Percentiles rank a stretch among this genome's conserved stretches.
Evolutionary conservation across 2,113 vertebrate species (phyloP).

Genomic region (Physeter macrocephalus): DNA sequence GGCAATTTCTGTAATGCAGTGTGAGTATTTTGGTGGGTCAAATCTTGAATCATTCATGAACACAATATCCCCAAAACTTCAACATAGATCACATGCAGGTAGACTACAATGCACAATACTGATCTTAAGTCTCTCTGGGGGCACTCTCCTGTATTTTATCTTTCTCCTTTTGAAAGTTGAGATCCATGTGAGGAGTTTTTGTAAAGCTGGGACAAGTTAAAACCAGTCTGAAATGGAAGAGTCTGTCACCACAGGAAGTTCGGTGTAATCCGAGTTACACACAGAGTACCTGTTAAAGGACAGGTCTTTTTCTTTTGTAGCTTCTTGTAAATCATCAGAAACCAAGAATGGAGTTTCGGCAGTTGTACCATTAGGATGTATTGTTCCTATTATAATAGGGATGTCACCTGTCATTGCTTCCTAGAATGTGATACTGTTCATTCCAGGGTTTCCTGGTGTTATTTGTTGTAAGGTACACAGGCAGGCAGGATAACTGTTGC

Average conservation of each 20-base stretch:
- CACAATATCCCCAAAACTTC: constrained; percentile 81
- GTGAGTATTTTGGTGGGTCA: constrained; percentile 73
- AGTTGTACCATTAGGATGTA: constrained; percentile 64
- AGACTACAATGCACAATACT: constrained; percentile 83
- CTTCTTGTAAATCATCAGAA: constrained; percentile 75
- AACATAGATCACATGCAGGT: constrained; percentile 83
- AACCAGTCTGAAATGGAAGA: constrained; percentile 78
- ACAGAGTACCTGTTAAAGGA: constrained; percentile 72
- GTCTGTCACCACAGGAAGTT: constrained; percentile 74
- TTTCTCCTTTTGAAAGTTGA: constrained; percentile 70
- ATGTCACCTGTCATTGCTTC: constrained; percentile 75
- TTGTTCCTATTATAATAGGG: constrained; percentile 60
- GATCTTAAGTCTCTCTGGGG: constrained; percentile 77
- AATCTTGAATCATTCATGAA: constrained; percentile 80
- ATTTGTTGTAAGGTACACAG: constrained; percentile 98
- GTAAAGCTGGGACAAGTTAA: constrained; percentile 75
- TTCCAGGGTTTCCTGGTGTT: constrained; percentile 61
- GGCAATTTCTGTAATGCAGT: constrained; percentile 74
- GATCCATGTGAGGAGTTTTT: constrained; percentile 69
- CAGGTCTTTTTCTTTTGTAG: constrained; percentile 57
- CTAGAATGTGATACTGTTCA: constrained; percentile 63
- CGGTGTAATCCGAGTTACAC: constrained; percentile 67
- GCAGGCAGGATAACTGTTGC: constrained; percentile 94
- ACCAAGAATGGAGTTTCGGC: constrained; percentile 66
- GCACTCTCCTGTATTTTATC: constrained; percentile 71